Conservation (phyloP, 1,140 invertebrate species). For the Drosophila cardini region DNA sequence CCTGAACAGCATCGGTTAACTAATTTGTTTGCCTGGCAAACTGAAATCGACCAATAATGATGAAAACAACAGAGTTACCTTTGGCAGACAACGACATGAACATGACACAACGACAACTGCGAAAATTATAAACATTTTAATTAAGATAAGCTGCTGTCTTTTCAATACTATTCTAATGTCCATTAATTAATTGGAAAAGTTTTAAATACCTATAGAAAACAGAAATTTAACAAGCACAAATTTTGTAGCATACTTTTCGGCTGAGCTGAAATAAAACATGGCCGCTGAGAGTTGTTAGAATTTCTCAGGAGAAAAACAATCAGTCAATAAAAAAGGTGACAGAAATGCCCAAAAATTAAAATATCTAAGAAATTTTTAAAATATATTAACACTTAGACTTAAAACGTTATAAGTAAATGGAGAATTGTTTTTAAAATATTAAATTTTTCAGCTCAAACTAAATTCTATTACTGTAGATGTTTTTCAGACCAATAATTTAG, state of each 20-base stretch:
- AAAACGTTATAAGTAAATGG: too few relatives aligned
- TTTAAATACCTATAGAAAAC: neutral
- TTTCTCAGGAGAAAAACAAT: too few relatives aligned
- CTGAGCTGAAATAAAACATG: neutral
- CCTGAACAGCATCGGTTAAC: constrained; percentile 29
- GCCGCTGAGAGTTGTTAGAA: too few relatives aligned
- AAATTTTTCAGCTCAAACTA: too few relatives aligned
- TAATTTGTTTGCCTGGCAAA: constrained; percentile 70
- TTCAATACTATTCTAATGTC: neutral
- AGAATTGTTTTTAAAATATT: too few relatives aligned
- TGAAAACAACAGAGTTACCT: constrained; percentile 7
- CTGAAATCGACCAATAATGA: constrained; percentile 26
- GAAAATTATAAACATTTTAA: constrained; percentile 14
- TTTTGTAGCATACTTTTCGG: neutral
- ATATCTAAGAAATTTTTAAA: too few relatives aligned
- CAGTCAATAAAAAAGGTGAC: too few relatives aligned
- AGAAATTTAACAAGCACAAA: neutral
- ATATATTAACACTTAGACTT: too few relatives aligned
- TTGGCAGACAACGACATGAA: neutral
- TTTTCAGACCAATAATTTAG: too few relatives aligned
- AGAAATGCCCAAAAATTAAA: too few relatives aligned
- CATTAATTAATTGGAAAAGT: neutral
- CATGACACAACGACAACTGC: neutral
- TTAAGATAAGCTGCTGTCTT: neutral
- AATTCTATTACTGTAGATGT: too few relatives aligned